These are phyloP conservation scores for Drosophila pegasa DNA, from an alignment of 2,888 invertebrate species.

Conservation along the genomic window DNA sequence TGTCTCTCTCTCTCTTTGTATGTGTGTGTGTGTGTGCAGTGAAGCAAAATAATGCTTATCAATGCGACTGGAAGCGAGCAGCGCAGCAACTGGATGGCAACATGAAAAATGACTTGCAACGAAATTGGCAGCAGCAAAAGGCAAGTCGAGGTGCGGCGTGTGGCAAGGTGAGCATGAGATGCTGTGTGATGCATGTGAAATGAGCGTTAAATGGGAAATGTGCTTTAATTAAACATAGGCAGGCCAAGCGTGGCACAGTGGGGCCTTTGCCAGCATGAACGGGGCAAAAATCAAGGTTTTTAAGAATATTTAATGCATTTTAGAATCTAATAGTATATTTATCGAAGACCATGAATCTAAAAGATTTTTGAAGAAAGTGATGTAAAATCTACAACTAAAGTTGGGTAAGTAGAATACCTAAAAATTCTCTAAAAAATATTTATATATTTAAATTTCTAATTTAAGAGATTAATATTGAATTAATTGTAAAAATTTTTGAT, in stretches of 20 bases:
- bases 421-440: no score
- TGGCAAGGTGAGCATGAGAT: constrained; percentile 13
- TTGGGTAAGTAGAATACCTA: no score
- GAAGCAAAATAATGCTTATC: constrained; percentile 76
- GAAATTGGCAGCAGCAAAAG: constrained; percentile 42
- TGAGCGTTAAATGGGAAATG: constrained; percentile 64
- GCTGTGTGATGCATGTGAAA: constrained; percentile 59
- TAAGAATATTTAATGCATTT: no score
- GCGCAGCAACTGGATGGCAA: constrained; percentile 34
- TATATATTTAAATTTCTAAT: no score
- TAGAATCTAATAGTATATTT: no score
- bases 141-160: constrained; percentile 1
- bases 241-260: constrained; percentile 1
- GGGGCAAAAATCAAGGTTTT: no score
- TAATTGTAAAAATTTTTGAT: no score
- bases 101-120: constrained; percentile 69
- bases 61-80: constrained; percentile 50
- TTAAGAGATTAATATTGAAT: no score
- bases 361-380: no score
- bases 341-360: no score
- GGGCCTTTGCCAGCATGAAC: constrained; percentile 14
- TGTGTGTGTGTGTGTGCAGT: constrained; percentile 41
- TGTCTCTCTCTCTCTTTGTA: constrained; percentile 1
- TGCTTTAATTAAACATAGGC: constrained; percentile 62
- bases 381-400: no score